phyloP scores from a whole-genome alignment of 2,888 invertebrate genomes.

The Xylota segnis region DNA sequence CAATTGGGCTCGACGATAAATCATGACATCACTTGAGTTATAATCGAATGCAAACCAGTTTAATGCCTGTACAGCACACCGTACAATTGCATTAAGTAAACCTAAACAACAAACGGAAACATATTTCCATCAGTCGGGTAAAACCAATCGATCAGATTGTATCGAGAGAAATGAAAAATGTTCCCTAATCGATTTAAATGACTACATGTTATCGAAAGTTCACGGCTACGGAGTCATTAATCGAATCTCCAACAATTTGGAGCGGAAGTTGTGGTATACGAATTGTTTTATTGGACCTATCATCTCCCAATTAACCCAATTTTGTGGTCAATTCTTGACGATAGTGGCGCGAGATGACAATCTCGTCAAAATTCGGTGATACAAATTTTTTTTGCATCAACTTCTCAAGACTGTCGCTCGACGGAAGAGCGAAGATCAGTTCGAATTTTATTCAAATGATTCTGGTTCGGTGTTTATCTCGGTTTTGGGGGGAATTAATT shows the following conservation, averaged over 20 bases:
- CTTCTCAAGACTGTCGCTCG: not conserved
- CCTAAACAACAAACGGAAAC: slow-evolving; percentile 63
- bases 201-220: slow-evolving; percentile 62
- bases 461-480: slow-evolving; percentile 12
- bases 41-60: slow-evolving; percentile 65
- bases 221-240: slow-evolving; percentile 68
- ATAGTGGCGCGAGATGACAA: slow-evolving; percentile 31
- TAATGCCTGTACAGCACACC: slow-evolving; percentile 23
- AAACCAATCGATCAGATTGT: slow-evolving; percentile 69
- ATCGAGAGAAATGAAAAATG: slow-evolving; percentile 44
- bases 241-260: slow-evolving; percentile 27
- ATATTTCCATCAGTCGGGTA: slow-evolving; percentile 61
- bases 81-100: not conserved
- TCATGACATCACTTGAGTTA: slow-evolving; percentile 75
- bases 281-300: slow-evolving; percentile 32
- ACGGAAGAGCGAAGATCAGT: not conserved
- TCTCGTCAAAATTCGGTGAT: slow-evolving; percentile 20
- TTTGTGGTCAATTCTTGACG: slow-evolving; percentile 1
- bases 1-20: slow-evolving; percentile 59
- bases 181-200: not conserved
- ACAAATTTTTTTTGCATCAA: slow-evolving; percentile 13
- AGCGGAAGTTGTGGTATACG: slow-evolving; percentile 13
- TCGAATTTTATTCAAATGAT: slow-evolving; percentile 8
- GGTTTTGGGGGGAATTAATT: slow-evolving; percentile 34
- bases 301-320: slow-evolving; percentile 49